A percentile compares a stretch with the other conserved stretches of the same genome.
These are phyloP conservation scores for Micrasema minimum DNA, from an alignment of 1,140 invertebrate genomes.

Conservation along the genomic window DNA sequence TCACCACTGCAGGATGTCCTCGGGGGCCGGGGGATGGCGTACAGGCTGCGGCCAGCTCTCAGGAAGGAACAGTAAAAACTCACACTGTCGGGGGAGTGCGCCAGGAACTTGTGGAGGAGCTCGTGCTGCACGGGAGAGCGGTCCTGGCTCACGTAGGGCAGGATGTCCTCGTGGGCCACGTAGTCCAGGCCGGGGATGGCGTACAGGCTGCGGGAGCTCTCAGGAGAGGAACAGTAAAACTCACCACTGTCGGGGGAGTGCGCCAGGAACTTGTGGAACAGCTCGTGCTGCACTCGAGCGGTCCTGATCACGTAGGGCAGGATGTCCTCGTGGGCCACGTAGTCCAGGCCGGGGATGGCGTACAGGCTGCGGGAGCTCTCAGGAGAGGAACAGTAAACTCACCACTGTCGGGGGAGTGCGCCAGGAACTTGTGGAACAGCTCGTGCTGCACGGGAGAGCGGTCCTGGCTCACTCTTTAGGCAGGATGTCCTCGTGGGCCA, in stretches of 20 bases:
- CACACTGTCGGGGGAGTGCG: conserved; percentile 82
- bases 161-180: conserved; percentile 92
- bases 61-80: no score
- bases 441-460: conserved; percentile 91
- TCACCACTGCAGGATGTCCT: conserved; percentile 90
- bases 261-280: conserved; percentile 95
- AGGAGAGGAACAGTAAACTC: no score
- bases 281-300: conserved; percentile 87
- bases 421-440: conserved; percentile 95
- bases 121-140: conserved; percentile 91
- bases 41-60: conserved; percentile 91
- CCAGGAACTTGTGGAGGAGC: conserved; percentile 95
- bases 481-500: conserved; percentile 94
- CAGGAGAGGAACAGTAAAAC: no score
- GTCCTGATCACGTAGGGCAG: conserved; percentile 86
- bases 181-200: conserved; percentile 96
- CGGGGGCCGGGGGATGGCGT: conserved; percentile 95
- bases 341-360: conserved; percentile 95
- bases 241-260: conserved; percentile 81
- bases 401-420: conserved; percentile 82
- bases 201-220: conserved; percentile 91
- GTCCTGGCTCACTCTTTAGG: conserved; percentile 84
- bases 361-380: conserved; percentile 93
- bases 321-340: conserved; percentile 96
- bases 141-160: conserved; percentile 86